These are phyloP conservation scores for Indri indri DNA, from an alignment of 2,113 vertebrate genomes.

Conservation along the genomic window DNA sequence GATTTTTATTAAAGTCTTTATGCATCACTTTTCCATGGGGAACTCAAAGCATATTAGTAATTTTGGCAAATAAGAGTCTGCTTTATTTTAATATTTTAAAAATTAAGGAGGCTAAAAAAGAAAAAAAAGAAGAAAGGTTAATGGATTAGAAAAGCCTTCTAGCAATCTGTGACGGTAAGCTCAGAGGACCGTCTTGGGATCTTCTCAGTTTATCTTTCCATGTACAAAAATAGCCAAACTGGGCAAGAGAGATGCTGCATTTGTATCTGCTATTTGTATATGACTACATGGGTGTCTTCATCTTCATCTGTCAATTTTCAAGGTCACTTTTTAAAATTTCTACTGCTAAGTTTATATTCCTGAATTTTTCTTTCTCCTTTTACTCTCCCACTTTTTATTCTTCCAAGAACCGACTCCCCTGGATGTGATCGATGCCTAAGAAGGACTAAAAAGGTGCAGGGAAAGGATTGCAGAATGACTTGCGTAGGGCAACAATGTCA, in stretches of 20 bases:
- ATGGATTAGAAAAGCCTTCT: not conserved
- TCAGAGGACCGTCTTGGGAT: not conserved
- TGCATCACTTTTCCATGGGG: not conserved
- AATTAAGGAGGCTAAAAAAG: not conserved
- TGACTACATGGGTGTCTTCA: not conserved
- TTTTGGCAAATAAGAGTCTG: not conserved
- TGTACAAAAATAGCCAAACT: not conserved
- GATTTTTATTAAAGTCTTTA: not conserved
- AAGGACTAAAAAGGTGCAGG: not conserved
- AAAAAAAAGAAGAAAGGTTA: not conserved
- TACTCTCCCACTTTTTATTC: not conserved
- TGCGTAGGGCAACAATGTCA: too few species aligned
- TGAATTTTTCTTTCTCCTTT: not conserved
- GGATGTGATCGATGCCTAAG: not conserved
- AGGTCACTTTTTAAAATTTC: not conserved
- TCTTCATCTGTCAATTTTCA: not conserved
- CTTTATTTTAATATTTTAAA: not conserved
- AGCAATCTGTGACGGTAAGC: not conserved
- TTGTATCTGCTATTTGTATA: not conserved
- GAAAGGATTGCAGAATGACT: not conserved
- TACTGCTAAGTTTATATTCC: not conserved
- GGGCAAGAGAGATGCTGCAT: not conserved
- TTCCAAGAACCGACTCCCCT: fast-evolving
- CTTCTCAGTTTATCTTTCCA: not conserved
- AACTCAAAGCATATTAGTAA: not conserved